phyloP scores from a whole-genome alignment of 2,797 vertebrate genomes.

The Alfaro cultratus region DNA sequence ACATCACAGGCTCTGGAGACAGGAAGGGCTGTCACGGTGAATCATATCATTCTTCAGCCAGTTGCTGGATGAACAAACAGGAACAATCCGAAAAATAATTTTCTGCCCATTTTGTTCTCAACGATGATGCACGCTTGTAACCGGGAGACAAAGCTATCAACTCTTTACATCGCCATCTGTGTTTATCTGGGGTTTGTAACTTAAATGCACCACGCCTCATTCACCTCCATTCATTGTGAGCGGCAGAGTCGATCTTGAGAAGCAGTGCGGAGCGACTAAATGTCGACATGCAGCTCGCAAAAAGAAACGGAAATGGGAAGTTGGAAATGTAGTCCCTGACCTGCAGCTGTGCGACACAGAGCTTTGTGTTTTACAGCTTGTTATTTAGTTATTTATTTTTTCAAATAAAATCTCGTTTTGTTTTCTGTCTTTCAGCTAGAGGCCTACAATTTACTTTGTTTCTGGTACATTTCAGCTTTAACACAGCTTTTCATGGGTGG shows the following conservation, averaged over 20 bases:
- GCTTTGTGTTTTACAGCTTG: background rate
- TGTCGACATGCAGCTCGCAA: background rate
- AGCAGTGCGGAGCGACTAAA: background rate
- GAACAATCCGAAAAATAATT: slow-evolving; percentile 2
- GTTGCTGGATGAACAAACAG: slow-evolving; percentile 20
- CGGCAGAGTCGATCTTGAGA: background rate
- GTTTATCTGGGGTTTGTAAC: background rate
- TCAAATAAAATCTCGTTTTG: background rate
- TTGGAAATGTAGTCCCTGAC: background rate
- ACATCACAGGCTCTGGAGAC: slow-evolving; percentile 1
- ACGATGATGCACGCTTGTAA: slow-evolving; percentile 2
- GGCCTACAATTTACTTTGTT: slow-evolving; percentile 1
- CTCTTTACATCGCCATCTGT: background rate
- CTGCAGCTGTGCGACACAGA: background rate
- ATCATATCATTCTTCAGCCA: slow-evolving; percentile 17
- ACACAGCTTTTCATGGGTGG: background rate
- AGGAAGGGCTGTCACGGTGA: slow-evolving; percentile 7
- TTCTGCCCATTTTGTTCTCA: slow-evolving; percentile 20
- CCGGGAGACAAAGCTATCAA: background rate
- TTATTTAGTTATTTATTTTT: background rate
- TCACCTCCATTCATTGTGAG: background rate
- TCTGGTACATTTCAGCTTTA: background rate
- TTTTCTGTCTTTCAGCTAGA: background rate
- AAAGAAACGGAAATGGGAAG: background rate
- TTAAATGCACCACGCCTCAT: background rate